A percentile compares a stretch with the other conserved stretches of the same genome.
These are phyloP conservation scores for Drosophila navojoa DNA, from an alignment of 1,140 invertebrate species.

Conservation along the genomic window DNA sequence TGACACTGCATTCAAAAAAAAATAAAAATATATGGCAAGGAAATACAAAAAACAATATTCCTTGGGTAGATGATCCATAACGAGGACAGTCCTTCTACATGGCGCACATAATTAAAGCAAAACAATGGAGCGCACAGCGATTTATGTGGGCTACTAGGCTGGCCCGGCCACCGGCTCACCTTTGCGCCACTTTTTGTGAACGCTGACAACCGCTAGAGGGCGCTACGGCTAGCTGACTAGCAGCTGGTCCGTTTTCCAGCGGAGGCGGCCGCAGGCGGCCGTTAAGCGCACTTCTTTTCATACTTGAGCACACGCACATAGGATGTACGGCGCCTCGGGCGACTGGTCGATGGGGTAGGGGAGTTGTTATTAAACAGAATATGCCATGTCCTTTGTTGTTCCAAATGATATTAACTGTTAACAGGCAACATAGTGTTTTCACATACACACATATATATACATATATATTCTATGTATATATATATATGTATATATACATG, in stretches of 20 bases:
- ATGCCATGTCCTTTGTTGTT: constrained; percentile 13
- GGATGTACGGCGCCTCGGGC: background rate
- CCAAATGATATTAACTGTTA: background rate
- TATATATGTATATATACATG: background rate
- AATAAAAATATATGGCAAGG: background rate
- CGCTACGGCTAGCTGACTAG: constrained; percentile 4
- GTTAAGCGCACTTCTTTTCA: constrained; percentile 7
- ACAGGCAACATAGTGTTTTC: background rate
- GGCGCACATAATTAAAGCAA: constrained; percentile 29
- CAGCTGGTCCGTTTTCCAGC: constrained; percentile 15
- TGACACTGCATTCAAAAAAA: background rate
- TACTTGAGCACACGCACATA: background rate
- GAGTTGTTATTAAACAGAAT: constrained; percentile 18
- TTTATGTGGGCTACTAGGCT: background rate
- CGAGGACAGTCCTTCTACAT: background rate
- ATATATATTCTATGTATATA: no score
- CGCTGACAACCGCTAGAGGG: constrained; percentile 20
- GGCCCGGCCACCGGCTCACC: background rate
- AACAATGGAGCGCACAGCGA: constrained; percentile 11
- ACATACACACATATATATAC: background rate
- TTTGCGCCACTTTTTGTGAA: constrained; percentile 8
- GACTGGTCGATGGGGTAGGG: background rate
- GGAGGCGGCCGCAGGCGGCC: background rate
- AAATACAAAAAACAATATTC: background rate
- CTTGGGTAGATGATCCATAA: background rate